These are phyloP conservation scores for Mesorhabditis spiculigera DNA, from an alignment of 2,888 invertebrate species.

Conservation along the genomic window DNA sequence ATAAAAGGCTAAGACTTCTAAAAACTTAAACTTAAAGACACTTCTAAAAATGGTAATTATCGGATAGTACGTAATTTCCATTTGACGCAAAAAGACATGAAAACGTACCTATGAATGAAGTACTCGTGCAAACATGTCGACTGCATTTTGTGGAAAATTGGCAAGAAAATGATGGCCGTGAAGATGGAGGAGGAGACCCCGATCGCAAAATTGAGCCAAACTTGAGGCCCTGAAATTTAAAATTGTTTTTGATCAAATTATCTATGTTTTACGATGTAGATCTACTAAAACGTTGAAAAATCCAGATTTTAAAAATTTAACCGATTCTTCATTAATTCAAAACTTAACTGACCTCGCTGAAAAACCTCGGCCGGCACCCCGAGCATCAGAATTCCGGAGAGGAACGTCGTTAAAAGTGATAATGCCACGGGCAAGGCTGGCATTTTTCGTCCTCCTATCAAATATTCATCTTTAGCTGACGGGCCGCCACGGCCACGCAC, in stretches of 20 bases:
- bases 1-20: neutral
- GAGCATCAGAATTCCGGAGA: slow-evolving; percentile 80
- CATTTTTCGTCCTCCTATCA: slow-evolving; percentile 76
- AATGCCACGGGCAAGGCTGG: slow-evolving; percentile 79
- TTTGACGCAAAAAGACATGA: neutral
- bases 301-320: no score
- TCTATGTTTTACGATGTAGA: no score
- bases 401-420: slow-evolving; percentile 84
- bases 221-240: slow-evolving; percentile 11
- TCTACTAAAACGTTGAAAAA: neutral
- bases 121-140: slow-evolving; percentile 17
- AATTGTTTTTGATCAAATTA: no score
- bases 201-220: slow-evolving; percentile 12
- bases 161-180: slow-evolving; percentile 15
- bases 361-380: slow-evolving; percentile 83
- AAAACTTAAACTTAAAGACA: neutral
- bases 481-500: slow-evolving; percentile 61
- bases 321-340: no score
- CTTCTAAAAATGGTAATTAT: neutral
- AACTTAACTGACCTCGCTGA: slow-evolving; percentile 18
- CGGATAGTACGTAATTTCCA: neutral
- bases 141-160: slow-evolving; percentile 20
- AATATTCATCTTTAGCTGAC: slow-evolving; percentile 72
- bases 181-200: slow-evolving; percentile 14
- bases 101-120: slow-evolving; percentile 40